Base-by-base conservation (phyloP, 2,888 invertebrate genomes). In the Dusona sp. region DNA sequence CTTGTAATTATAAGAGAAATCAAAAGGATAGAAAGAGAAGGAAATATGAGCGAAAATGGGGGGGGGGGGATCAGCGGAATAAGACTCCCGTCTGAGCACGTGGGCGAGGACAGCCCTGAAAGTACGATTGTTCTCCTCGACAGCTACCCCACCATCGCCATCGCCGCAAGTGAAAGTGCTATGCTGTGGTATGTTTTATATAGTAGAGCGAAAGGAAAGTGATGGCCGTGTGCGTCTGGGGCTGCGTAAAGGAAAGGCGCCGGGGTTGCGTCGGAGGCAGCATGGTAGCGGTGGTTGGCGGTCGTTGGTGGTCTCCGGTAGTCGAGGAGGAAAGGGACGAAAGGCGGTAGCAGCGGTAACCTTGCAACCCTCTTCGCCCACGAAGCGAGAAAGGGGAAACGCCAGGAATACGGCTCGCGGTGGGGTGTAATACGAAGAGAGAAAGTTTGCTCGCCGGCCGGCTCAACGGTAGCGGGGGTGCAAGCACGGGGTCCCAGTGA, bases 351-450 rank as follows among this genome's bases (percentile, higher is more conserved):
- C 92, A 93, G 93, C 93, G 91, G 92, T 93, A 94, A 93, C 93
- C 93, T 93, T 93, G 93, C 93, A 93, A 92, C 92, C 92, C 92
- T 91, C 92, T 91, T 92, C 89, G 90, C 89, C 88, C 85, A 89
- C 90, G 88, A 87, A 90, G 73, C 90, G 89, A 87, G 89, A 91
- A 90, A 91, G 91, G 92, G 92, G 92, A 91, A 91, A 89, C 90
- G 91, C 89, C 89, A 88, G 90, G 81, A 89, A 88, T 87, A 88
- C 84, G 36, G 25, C 72, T 25, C 78, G 79, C 78, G 87, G 89
- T 83, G 85, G 80, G 86, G 78, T 83, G 83, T 79, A 88, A 88
- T 22, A 33, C 33, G 83, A 81, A 86, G 82, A 85, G 84, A 87
- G 87, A 64, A 87, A 87, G 89, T 84, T 87, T 89, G 89, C 85